Percentiles rank a stretch among this genome's conserved stretches.
These are phyloP conservation scores for Emydocephalus ijimae DNA, from an alignment of 2,113 vertebrate species.

Conservation along the genomic window DNA sequence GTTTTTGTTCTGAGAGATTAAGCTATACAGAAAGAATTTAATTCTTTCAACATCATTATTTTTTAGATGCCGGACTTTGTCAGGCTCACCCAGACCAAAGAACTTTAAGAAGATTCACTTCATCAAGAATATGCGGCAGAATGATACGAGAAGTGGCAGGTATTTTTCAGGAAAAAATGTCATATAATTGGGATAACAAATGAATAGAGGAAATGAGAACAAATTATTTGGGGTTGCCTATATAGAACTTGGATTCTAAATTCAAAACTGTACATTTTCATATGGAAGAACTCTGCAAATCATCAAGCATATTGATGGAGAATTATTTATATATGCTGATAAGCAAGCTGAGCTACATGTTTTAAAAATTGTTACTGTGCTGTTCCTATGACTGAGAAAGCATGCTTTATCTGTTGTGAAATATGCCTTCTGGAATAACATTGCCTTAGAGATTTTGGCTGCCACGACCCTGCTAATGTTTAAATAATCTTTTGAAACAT, in stretches of 20 bases:
- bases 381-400: background rate
- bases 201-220: background rate
- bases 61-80: conserved; percentile 94
- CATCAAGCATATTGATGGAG: background rate
- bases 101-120: conserved; percentile 99
- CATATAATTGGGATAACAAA: background rate
- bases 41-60: conserved; percentile 49
- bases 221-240: background rate
- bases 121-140: conserved; percentile 96
- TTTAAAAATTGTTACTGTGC: background rate
- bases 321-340: background rate
- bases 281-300: background rate
- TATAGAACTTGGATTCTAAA: background rate
- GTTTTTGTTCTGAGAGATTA: conserved; percentile 66
- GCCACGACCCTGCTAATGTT: background rate
- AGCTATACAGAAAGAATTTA: conserved; percentile 39
- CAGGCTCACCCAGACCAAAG: conserved; percentile 98
- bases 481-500: background rate
- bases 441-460: background rate
- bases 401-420: background rate
- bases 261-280: background rate
- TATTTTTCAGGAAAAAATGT: conserved; percentile 59
- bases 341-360: background rate
- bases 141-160: conserved; percentile 95
- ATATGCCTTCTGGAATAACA: background rate